phyloP scores from a whole-genome alignment of 2,888 invertebrate species.

The Chymomyza fuscimana region DNA sequence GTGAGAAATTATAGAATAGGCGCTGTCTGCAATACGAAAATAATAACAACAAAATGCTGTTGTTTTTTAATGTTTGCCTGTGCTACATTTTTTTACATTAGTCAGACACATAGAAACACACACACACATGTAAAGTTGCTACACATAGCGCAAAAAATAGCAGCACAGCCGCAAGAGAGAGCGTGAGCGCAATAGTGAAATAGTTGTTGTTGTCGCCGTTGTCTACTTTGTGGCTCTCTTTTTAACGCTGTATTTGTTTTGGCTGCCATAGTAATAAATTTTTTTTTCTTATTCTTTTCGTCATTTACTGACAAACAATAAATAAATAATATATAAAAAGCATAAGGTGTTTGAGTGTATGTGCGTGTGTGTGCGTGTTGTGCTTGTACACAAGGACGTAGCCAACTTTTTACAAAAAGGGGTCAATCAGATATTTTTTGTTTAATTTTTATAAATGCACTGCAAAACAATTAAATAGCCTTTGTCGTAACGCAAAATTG shows the following conservation, averaged over 20 bases:
- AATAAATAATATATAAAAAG: constrained; percentile 44
- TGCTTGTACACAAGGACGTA: not conserved
- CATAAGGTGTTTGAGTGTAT: not conserved
- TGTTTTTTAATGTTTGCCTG: constrained; percentile 30
- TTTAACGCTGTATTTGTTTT: constrained; percentile 19
- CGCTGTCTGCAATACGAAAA: not conserved
- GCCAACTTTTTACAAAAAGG: no score
- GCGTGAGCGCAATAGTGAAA: constrained; percentile 20
- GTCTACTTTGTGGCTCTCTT: not conserved
- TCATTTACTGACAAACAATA: constrained; percentile 57
- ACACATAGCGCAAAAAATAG: constrained; percentile 58
- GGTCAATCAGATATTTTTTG: no score
- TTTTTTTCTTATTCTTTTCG: constrained; percentile 28
- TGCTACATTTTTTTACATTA: constrained; percentile 39
- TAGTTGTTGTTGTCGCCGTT: no score
- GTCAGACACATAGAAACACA: constrained; percentile 28
- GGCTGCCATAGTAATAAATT: not conserved
- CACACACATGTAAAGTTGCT: constrained; percentile 34
- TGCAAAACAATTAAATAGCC: no score
- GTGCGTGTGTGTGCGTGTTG: not conserved
- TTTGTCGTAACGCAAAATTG: no score
- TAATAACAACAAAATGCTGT: constrained; percentile 5
- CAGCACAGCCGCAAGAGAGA: constrained; percentile 49
- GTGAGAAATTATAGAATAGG: constrained; percentile 28
- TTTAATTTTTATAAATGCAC: no score